Percentiles rank a stretch among this genome's conserved stretches.
Evolutionary conservation across 2,797 vertebrate genomes (phyloP).

Genomic region (Heteromormyrus szaboi): DNA sequence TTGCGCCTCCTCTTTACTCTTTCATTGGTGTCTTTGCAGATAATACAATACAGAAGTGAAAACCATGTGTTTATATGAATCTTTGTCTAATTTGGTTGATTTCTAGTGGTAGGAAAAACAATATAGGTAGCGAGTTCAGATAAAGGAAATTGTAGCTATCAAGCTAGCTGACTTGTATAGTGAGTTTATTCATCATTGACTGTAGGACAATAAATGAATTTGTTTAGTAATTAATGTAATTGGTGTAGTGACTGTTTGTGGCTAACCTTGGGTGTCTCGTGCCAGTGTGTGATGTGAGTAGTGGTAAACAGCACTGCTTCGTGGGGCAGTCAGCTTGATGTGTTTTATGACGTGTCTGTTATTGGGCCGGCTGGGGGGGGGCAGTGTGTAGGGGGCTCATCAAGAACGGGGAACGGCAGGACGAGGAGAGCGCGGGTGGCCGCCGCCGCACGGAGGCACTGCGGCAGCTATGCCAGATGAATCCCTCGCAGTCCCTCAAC

Average conservation of each 20-base stretch:
- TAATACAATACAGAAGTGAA: not conserved
- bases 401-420: constrained; percentile 93
- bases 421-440: constrained; percentile 90
- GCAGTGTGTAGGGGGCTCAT: constrained; percentile 91
- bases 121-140: not conserved
- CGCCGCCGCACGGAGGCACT: constrained; percentile 89
- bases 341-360: not conserved
- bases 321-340: not conserved
- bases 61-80: not conserved
- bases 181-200: not conserved
- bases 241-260: not conserved
- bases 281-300: not conserved
- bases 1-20: not conserved
- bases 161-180: not conserved
- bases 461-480: constrained; percentile 93
- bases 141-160: not conserved
- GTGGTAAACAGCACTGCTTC: not conserved
- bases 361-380: not conserved
- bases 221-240: not conserved
- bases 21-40: not conserved
- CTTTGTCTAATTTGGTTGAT: not conserved
- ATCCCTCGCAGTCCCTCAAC: constrained; percentile 91
- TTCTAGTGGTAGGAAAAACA: not conserved
- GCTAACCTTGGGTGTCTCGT: not conserved
- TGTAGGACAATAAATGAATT: not conserved